Evolutionary conservation across 2,113 vertebrate species (phyloP), one percentile per base, ranked within the genome.

Genomic region (Typhlomys cinereus): DNA sequence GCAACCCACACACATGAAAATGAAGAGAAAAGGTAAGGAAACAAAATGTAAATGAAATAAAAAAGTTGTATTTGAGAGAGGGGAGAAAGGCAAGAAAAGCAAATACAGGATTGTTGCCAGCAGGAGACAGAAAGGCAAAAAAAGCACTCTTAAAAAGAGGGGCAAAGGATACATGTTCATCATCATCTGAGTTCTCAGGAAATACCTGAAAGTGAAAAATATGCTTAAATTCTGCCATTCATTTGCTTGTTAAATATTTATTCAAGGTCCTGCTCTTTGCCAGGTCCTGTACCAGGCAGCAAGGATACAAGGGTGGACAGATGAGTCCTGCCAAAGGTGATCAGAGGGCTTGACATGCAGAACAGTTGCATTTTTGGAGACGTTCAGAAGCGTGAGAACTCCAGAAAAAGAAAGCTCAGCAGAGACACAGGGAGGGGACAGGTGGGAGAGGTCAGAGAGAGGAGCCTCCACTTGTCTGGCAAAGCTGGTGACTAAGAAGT

Each of bases 331-430:
- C 48, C 6, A 46, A 52, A 46, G 41, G 64, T 44, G 76, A 57
- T 67, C 69, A 76, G 46, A 34, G 52, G 13, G n/a, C 76, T 71
- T 59, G 83, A 52, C 23, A 4, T 27, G 46, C 44, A 39, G 27
- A 36, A 54, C 57, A 61, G 36, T 50, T 23, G 85, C 75, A 86
- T 48, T 88, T 84, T 57, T 71, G 73, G 66, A 89, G 64, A 78
- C 34, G 25, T 82, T 44, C 48, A 90, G 31, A 52, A 61, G 31
- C 59, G 71, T 54, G 36, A 76, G 80, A 66, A 8, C 29, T 70
- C 34, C 71, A 71, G 91, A 94, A 88, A 85, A 88, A 85, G 69
- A 80, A 52, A 80, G 69, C 71, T 80, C 31, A 84, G 67, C 64
- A 39, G 23, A 88, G 59, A 61, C n/a, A 13, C 0, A 61, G 64